phyloP scores from a whole-genome alignment of 2,888 invertebrate species.

The Drosophila glabriapex region DNA sequence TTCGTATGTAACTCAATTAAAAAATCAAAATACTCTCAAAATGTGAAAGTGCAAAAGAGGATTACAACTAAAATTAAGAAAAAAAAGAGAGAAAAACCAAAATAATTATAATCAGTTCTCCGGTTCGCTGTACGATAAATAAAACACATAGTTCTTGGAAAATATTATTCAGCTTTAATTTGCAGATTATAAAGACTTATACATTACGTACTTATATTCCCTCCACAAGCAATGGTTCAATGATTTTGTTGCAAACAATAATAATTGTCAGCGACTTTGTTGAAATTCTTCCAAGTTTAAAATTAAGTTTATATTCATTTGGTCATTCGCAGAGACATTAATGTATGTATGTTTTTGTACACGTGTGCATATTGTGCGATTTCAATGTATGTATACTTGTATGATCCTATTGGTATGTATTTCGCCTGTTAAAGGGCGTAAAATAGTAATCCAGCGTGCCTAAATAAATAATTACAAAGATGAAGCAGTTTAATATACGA shows the following conservation, averaged over 20 bases:
- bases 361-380: constrained; percentile 26
- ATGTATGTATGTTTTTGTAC: constrained; percentile 31
- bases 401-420: constrained; percentile 26
- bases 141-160: constrained; percentile 49
- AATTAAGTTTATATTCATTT: constrained; percentile 30
- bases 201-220: constrained; percentile 24
- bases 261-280: constrained; percentile 17
- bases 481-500: constrained; percentile 40
- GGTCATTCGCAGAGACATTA: constrained; percentile 39
- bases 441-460: constrained; percentile 54
- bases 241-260: constrained; percentile 20
- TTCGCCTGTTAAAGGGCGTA: constrained; percentile 31
- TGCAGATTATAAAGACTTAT: constrained; percentile 49
- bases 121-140: constrained; percentile 28
- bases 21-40: constrained; percentile 38
- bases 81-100: neutral
- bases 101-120: neutral
- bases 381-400: constrained; percentile 23
- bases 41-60: constrained; percentile 9
- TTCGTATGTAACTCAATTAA: constrained; percentile 36
- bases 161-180: constrained; percentile 55
- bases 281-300: constrained; percentile 6
- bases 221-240: constrained; percentile 33
- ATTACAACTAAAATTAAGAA: constrained; percentile 19
- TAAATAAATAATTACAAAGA: constrained; percentile 59